A percentile compares a stretch with the other conserved stretches of the same genome.
These are phyloP conservation scores for Macrobrachium nipponense DNA, from an alignment of 1,140 invertebrate genomes.

Conservation along the genomic window DNA sequence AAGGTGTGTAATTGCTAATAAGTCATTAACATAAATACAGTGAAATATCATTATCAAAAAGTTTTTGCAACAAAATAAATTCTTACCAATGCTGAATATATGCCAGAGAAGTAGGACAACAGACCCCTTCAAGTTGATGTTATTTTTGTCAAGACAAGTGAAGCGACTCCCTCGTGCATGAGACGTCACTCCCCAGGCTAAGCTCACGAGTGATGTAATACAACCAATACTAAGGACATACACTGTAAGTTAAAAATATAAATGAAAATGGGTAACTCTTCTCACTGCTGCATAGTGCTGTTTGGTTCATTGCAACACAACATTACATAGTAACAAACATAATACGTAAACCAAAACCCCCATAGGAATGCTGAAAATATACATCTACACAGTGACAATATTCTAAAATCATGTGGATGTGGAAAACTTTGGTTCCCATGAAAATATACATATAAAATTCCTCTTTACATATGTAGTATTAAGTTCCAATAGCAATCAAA, in stretches of 20 bases:
- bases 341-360: no score
- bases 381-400: no score
- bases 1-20: no score
- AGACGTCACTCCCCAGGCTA: slow-evolving; percentile 88
- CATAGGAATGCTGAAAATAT: no score
- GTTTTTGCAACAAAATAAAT: no score
- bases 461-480: background rate
- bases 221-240: slow-evolving; percentile 15
- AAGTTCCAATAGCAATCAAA: background rate
- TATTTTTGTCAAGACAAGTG: slow-evolving; percentile 78
- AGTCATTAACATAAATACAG: no score
- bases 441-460: background rate
- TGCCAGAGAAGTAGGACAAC: slow-evolving; percentile 82
- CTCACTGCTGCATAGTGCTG: no score
- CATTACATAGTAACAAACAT: no score
- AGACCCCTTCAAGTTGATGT: slow-evolving; percentile 77
- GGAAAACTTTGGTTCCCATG: background rate
- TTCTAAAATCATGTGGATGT: no score
- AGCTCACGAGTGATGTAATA: slow-evolving; percentile 77
- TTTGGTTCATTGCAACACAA: no score
- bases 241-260: slow-evolving; percentile 5
- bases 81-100: slow-evolving; percentile 79
- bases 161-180: slow-evolving; percentile 84
- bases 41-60: no score
- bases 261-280: background rate